These are phyloP conservation scores for Pseudonaja textilis DNA, from an alignment of 2,113 vertebrate genomes.

Conservation along the genomic window DNA sequence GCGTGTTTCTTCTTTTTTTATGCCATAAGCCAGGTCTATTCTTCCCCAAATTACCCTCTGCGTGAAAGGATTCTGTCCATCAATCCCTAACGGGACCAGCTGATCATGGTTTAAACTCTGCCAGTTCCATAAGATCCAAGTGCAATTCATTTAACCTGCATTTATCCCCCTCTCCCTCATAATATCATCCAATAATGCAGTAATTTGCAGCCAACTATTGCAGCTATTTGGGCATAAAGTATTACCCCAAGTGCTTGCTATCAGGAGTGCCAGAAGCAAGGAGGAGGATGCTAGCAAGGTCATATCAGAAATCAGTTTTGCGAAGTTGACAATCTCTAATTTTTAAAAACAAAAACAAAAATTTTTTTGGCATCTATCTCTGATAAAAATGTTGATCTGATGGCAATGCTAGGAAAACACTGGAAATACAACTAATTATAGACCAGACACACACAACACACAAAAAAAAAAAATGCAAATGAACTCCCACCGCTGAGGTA, in stretches of 20 bases:
- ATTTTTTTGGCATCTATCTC: background rate
- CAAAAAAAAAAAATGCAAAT: conserved; percentile 1
- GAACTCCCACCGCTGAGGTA: too few relatives aligned
- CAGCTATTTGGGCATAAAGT: background rate
- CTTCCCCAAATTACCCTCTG: background rate
- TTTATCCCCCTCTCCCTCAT: background rate
- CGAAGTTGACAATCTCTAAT: background rate
- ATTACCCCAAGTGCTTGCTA: background rate
- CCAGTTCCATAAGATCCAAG: background rate
- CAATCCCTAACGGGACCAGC: background rate
- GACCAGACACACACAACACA: accelerated
- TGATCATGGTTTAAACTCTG: background rate
- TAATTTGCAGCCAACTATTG: background rate
- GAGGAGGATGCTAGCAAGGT: background rate
- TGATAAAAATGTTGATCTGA: background rate
- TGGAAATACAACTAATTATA: background rate
- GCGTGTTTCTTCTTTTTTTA: background rate
- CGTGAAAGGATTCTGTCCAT: background rate
- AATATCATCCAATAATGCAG: background rate
- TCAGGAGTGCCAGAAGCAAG: background rate
- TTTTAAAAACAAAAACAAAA: background rate
- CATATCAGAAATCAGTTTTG: background rate
- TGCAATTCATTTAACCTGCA: background rate
- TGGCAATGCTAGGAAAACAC: background rate
- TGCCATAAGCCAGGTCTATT: background rate